These are phyloP conservation scores for Plagodis dolabraria DNA, from an alignment of 2,888 invertebrate species.

Conservation along the genomic window DNA sequence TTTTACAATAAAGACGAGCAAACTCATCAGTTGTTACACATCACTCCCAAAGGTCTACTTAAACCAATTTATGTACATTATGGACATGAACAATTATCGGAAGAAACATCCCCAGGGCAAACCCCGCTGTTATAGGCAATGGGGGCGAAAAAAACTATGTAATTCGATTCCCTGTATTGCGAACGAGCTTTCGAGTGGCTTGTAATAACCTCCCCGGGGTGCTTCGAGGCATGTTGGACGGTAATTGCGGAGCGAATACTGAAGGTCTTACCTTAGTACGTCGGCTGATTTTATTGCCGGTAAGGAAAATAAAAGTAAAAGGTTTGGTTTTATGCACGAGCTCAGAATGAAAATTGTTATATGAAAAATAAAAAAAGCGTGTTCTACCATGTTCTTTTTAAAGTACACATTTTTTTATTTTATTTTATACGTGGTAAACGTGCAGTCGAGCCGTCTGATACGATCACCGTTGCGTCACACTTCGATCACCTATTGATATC, in stretches of 20 bases:
- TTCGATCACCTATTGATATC: too few species aligned
- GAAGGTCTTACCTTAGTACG: conserved; percentile 31
- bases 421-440: too few species aligned
- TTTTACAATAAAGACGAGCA: conserved; percentile 6
- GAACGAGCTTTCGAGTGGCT: conserved; percentile 45
- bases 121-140: conserved; percentile 14
- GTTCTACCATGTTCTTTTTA: too few species aligned
- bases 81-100: conserved; percentile 47
- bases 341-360: too few species aligned
- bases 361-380: too few species aligned
- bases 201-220: conserved; percentile 51
- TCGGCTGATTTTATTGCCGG: conserved; percentile 28
- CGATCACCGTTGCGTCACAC: too few species aligned
- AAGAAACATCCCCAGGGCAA: conserved; percentile 27
- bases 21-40: conserved; percentile 21
- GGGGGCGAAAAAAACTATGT: conserved; percentile 47
- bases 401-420: too few species aligned
- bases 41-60: conserved; percentile 31
- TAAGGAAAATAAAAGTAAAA: conserved; percentile 20
- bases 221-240: conserved; percentile 26
- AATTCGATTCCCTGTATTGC: conserved; percentile 47
- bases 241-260: conserved; percentile 34
- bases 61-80: conserved; percentile 40
- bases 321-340: conserved; percentile 4
- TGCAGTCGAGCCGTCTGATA: too few species aligned